Conservation (phyloP, 2,797 vertebrate genomes). For the Ataeniobius toweri region DNA sequence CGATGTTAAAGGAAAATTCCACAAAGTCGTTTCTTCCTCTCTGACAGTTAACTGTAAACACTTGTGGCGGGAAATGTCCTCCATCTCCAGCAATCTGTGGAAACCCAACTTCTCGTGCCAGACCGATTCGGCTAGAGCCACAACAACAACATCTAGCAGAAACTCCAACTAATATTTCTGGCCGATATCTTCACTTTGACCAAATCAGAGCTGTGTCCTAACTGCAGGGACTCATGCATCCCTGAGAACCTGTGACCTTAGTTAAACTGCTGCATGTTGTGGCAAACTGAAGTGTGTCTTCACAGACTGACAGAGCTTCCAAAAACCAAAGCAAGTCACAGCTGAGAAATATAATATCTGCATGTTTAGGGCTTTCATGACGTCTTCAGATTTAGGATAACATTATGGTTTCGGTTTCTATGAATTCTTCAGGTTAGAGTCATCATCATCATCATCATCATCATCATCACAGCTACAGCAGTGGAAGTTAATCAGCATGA, state of each 20-base stretch:
- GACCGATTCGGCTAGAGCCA: neutral
- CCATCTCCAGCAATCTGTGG: neutral
- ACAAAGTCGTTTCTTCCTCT: slow-evolving; percentile 1
- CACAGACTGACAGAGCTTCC: neutral
- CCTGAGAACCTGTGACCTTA: neutral
- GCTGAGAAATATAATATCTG: neutral
- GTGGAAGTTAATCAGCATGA: too few species aligned
- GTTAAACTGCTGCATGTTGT: neutral
- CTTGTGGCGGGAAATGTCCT: neutral
- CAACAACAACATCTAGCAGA: neutral
- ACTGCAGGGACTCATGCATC: neutral
- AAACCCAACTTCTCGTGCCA: neutral
- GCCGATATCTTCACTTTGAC: neutral
- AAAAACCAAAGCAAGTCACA: neutral
- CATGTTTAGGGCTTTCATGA: neutral
- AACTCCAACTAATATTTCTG: neutral
- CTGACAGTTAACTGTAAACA: neutral
- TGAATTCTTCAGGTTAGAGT: neutral
- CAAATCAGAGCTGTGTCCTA: neutral
- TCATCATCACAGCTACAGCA: neutral
- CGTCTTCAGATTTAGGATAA: neutral
- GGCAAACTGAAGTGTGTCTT: neutral
- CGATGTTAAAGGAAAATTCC: slow-evolving; percentile 52
- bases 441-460: neutral
- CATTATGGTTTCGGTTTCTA: neutral